These are phyloP conservation scores for Palythoa heliodiscus DNA, from an alignment of 92 coral and sea anemone genomes.

Conservation along the genomic window DNA sequence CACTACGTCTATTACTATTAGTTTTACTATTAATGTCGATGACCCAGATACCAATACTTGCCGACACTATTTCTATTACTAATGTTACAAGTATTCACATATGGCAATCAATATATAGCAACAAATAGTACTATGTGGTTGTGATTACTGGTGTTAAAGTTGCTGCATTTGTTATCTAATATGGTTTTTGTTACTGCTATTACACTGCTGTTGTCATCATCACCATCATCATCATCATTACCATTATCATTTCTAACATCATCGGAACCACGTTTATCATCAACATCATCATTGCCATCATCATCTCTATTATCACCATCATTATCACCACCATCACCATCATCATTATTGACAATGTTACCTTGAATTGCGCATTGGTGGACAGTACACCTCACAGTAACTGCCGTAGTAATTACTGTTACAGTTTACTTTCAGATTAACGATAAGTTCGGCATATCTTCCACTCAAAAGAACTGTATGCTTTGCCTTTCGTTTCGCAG, in stretches of 20 bases:
- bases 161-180: neutral
- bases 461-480: conserved; percentile 47
- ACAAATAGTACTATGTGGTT: too few relatives aligned
- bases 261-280: too few relatives aligned
- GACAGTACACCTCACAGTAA: conserved; percentile 55
- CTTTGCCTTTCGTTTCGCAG: conserved; percentile 39
- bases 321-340: too few relatives aligned
- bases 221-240: neutral
- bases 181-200: neutral
- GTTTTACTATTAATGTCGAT: too few relatives aligned
- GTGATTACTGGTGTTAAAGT: neutral
- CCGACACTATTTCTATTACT: too few relatives aligned
- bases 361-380: conserved; percentile 36
- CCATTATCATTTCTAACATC: too few relatives aligned
- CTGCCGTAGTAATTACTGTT: conserved; percentile 50
- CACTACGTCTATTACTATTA: too few relatives aligned
- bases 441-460: conserved; percentile 47
- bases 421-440: conserved; percentile 45
- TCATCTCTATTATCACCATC: too few relatives aligned
- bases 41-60: too few relatives aligned
- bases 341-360: neutral
- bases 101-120: too few relatives aligned
- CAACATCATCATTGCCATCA: too few relatives aligned
- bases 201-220: neutral
- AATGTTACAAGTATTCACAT: too few relatives aligned